phyloP scores from a whole-genome alignment of 2,888 invertebrate genomes.

The Tuberolachnus salignus region DNA sequence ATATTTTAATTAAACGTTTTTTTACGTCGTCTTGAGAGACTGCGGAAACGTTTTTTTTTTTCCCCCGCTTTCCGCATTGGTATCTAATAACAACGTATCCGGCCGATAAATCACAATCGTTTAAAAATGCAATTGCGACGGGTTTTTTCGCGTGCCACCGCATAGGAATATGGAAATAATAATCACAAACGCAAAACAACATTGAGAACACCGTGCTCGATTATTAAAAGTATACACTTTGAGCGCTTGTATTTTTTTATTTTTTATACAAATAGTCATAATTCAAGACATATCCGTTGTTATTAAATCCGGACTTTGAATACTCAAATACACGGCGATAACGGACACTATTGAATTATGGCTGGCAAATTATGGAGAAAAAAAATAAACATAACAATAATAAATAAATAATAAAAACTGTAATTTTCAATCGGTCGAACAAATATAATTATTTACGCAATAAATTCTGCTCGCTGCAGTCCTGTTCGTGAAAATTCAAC shows the following conservation, averaged over 20 bases:
- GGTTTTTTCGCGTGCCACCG: too few relatives aligned
- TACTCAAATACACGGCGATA: slow-evolving; percentile 2
- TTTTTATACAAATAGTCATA: neutral
- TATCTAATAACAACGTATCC: neutral
- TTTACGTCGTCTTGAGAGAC: too few relatives aligned
- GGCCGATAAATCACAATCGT: slow-evolving; percentile 15
- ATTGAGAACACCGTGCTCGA: neutral
- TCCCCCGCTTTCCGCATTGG: neutral
- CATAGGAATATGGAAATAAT: neutral
- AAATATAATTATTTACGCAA: neutral
- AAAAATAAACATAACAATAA: too few relatives aligned
- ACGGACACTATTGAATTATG: slow-evolving; percentile 9
- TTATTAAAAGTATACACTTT: neutral
- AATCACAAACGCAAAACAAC: neutral
- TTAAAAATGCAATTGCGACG: neutral
- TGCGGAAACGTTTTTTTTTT: too few relatives aligned
- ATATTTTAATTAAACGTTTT: too few relatives aligned
- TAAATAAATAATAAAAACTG: too few relatives aligned
- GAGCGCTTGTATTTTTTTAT: neutral
- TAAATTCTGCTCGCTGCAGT: neutral
- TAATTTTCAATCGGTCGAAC: neutral
- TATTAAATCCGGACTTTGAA: neutral
- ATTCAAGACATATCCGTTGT: slow-evolving; percentile 18
- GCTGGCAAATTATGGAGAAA: neutral
- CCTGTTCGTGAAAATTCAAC: neutral